Conservation (phyloP, 2,888 invertebrate species). For the Agriopis aurantiaria region DNA sequence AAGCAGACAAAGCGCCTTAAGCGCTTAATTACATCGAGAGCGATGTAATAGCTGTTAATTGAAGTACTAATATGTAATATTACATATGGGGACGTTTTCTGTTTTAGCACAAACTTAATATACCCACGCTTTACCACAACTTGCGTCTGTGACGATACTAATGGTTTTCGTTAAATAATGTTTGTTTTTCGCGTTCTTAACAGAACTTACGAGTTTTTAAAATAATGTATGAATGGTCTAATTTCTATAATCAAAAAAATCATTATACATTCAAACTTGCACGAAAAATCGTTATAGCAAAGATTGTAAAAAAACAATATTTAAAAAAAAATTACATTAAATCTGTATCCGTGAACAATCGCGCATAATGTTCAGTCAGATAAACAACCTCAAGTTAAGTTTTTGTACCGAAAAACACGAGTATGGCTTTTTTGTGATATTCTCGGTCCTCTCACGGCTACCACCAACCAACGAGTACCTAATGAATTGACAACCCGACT, state of each 20-base stretch:
- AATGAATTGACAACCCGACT: conserved; percentile 21
- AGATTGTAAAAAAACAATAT: too few relatives aligned
- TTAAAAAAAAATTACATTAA: too few relatives aligned
- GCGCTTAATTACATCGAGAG: conserved; percentile 40
- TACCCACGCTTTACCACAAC: conserved; percentile 52
- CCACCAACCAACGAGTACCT: not conserved
- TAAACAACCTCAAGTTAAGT: too few relatives aligned
- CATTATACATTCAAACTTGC: too few relatives aligned
- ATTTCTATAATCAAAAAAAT: not conserved
- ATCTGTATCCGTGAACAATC: too few relatives aligned
- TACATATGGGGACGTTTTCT: conserved; percentile 53
- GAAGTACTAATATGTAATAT: conserved; percentile 48
- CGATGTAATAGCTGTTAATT: conserved; percentile 31
- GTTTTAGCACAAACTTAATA: conserved; percentile 62
- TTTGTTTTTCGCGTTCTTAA: not conserved
- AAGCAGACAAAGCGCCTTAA: conserved; percentile 37
- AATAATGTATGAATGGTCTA: not conserved
- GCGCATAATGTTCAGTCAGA: too few relatives aligned
- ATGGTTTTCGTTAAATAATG: not conserved
- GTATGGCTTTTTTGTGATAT: too few relatives aligned
- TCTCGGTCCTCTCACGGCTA: not conserved
- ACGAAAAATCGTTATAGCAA: too few relatives aligned
- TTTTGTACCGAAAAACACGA: too few relatives aligned
- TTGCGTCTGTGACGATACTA: conserved; percentile 50
- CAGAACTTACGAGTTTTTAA: not conserved